Evolutionary conservation across 2,888 invertebrate genomes (phyloP).

Genomic region (Timema podura): DNA sequence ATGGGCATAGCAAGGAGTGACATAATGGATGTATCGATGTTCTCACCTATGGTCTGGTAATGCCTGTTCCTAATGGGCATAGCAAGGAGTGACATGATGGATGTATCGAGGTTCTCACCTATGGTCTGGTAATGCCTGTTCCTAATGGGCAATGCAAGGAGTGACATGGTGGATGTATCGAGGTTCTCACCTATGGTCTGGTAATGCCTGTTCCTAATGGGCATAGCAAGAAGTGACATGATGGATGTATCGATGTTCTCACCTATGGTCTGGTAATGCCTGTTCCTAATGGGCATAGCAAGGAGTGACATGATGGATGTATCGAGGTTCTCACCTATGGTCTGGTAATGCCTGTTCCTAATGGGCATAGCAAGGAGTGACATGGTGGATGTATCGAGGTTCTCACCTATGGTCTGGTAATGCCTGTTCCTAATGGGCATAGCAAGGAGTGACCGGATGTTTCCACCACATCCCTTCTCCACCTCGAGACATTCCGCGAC

Average conservation of each 20-base stretch:
- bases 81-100: no score
- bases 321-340: slow-evolving; percentile 45
- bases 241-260: slow-evolving; percentile 37
- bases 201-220: slow-evolving; percentile 47
- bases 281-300: slow-evolving; percentile 45
- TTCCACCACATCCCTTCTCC: slow-evolving; percentile 42
- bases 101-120: no score
- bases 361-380: slow-evolving; percentile 51
- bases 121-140: no score
- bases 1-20: no score
- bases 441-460: slow-evolving; percentile 47
- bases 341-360: slow-evolving; percentile 46
- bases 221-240: slow-evolving; percentile 43
- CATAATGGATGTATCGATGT: no score
- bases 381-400: slow-evolving; percentile 36
- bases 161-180: no score
- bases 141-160: no score
- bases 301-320: slow-evolving; percentile 46
- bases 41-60: no score
- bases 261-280: slow-evolving; percentile 49
- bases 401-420: slow-evolving; percentile 48
- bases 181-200: slow-evolving; percentile 50
- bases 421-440: slow-evolving; percentile 50
- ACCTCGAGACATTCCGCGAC: slow-evolving; percentile 46
- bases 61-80: no score